Percentiles rank a stretch among this genome's conserved stretches.
Conservation (phyloP, 2,113 vertebrate species). For the Malurus elegans region DNA sequence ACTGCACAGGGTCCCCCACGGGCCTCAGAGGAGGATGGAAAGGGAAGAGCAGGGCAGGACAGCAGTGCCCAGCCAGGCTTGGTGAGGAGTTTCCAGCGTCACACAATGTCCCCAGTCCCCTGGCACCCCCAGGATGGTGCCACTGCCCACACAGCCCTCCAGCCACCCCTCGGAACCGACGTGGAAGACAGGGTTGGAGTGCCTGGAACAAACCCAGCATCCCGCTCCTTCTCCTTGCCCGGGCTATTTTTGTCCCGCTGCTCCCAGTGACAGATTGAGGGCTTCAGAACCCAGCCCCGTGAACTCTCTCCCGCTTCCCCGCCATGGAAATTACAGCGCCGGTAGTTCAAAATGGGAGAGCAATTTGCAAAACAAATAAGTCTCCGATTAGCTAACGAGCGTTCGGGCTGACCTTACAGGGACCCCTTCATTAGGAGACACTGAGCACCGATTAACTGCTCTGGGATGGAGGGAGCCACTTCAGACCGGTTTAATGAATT, state of each 20-base stretch:
- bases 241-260: conserved; percentile 23
- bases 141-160: neutral
- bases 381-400: conserved; percentile 57
- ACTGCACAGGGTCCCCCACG: neutral
- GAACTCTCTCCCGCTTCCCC: conserved; percentile 38
- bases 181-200: accelerated
- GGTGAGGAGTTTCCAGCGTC: neutral
- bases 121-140: accelerated
- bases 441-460: conserved; percentile 50
- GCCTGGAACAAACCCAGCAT: neutral
- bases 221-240: neutral
- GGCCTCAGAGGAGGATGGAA: neutral
- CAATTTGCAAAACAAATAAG: conserved; percentile 73
- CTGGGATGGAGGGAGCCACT: conserved; percentile 36
- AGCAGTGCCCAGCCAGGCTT: neutral
- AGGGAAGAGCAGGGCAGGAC: neutral
- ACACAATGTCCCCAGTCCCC: neutral
- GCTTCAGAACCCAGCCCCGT: conserved; percentile 23
- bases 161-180: accelerated
- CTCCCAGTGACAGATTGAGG: conserved; percentile 39
- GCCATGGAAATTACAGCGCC: conserved; percentile 45
- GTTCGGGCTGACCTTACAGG: conserved; percentile 56
- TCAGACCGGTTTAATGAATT: conserved; percentile 56
- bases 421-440: conserved; percentile 66
- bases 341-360: conserved; percentile 34